phyloP scores from a whole-genome alignment of 2,797 vertebrate species.

The Lithobates pipiens region DNA sequence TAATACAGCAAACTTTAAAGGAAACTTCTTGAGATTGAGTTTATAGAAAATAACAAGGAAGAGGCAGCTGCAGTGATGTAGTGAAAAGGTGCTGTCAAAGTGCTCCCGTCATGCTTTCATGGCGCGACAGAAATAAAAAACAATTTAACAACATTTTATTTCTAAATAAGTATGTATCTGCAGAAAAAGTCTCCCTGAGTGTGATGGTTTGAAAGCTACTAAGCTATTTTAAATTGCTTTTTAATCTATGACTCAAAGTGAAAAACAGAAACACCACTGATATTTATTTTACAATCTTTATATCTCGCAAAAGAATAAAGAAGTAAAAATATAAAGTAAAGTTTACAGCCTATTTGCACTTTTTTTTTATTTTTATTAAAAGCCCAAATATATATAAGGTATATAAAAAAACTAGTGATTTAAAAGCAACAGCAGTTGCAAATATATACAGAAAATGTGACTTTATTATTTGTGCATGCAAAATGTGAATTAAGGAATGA shows the following conservation, averaged over 20 bases:
- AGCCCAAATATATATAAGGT: too few relatives aligned
- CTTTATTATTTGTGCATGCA: too few relatives aligned
- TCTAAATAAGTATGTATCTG: not conserved
- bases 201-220: not conserved
- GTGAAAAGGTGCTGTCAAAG: not conserved
- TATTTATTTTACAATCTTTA: not conserved
- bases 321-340: too few relatives aligned
- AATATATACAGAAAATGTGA: too few relatives aligned
- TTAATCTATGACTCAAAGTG: not conserved
- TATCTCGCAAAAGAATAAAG: too few relatives aligned
- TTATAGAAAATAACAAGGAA: not conserved
- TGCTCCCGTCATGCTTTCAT: not conserved
- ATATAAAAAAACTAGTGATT: too few relatives aligned
- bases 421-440: too few relatives aligned
- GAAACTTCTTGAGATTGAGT: constrained; percentile 5
- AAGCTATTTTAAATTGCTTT: constrained; percentile 19
- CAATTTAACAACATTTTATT: not conserved
- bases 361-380: not conserved
- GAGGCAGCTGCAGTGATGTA: not conserved
- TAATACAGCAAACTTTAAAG: constrained; percentile 1
- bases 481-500: too few relatives aligned
- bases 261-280: not conserved
- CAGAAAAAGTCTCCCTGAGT: not conserved
- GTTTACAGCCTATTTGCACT: too few relatives aligned
- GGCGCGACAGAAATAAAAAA: not conserved